Evolutionary conservation across 2,797 vertebrate species (phyloP), one percentile per base, ranked within the genome.

Genomic region (Onychomys torridus): DNA sequence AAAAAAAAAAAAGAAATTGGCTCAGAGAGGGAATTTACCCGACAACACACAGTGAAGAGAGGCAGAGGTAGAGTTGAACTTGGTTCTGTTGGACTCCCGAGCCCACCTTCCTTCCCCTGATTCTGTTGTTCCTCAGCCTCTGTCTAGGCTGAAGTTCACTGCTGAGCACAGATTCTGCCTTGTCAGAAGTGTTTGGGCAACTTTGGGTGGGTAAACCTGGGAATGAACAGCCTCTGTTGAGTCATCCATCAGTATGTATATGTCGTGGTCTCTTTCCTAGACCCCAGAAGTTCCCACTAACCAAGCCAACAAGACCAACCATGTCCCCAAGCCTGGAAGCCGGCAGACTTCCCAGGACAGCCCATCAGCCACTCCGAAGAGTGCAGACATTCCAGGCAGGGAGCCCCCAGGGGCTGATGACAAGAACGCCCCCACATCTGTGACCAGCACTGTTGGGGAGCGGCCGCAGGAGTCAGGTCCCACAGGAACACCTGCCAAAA

Each of bases 281-380:
- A 94, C 46, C 91, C 61, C 97, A 96, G 92, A 96, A 93, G 2
- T 98, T 98, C 17, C 91, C 17, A 2, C n/a, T 6, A 94, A 76
- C 69, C 96, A 96, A 87, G 89, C 96, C 77, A 90, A 93, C 75
- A 97, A 71, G 86, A 29, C 95, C 63, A 14, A 40, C 88, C 46
- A 90, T 32, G 55, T 43, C 81, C 59, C 43, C 69, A 87, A 75
- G 5, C 40, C 97, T 29, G 88, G 75, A 71, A 77, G 61, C 46
- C 94, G 17, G 1, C 65, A 43, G 49, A 75, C 34, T 34, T 17
- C 93, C 37, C 95, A 75, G 81, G 81, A 78, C 32, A 23, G 2
- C 55, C 71, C 88, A 85, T 19, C 73, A 0, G 6, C 91, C 69
- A 37, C 92, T n/a, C 88, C 40, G 1, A 78, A 67, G 78, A 61